A percentile compares a stretch with the other conserved stretches of the same genome.
phyloP scores from a whole-genome alignment of 2,888 invertebrate genomes.

The Andrena bucephala region DNA sequence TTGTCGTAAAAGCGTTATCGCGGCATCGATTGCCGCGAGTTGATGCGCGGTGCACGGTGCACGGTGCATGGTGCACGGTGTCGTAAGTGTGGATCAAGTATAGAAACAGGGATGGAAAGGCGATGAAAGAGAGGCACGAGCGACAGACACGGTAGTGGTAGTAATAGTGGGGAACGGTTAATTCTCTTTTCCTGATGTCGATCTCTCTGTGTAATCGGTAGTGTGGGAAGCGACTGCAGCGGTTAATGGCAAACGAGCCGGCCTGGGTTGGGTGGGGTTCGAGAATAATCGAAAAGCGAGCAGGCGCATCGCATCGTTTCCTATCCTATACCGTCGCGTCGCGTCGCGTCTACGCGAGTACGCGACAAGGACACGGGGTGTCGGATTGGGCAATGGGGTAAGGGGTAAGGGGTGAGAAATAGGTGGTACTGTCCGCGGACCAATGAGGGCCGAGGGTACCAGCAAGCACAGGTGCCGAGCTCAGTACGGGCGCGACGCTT shows the following conservation, averaged over 20 bases:
- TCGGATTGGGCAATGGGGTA: conserved; percentile 8
- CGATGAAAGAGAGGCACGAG: not conserved
- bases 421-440: conserved; percentile 11
- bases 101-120: not conserved
- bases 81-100: not conserved
- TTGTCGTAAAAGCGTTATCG: not conserved
- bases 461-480: conserved; percentile 61
- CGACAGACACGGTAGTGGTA: not conserved
- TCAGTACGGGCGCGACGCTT: conserved; percentile 80
- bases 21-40: conserved; percentile 1
- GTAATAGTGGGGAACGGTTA: not conserved
- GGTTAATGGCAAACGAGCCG: not conserved
- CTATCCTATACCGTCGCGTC: too few species aligned
- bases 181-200: not conserved
- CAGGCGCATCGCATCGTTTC: conserved; percentile 28
- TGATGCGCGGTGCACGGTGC: not conserved
- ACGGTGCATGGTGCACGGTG: too few species aligned
- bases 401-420: conserved; percentile 30
- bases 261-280: conserved; percentile 52
- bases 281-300: conserved; percentile 54
- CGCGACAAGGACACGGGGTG: conserved; percentile 7
- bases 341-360: not conserved
- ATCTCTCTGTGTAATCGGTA: not conserved
- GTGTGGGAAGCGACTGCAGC: conserved; percentile 6
- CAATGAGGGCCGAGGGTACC: conserved; percentile 56